Conservation (phyloP, 1,140 invertebrate species). For the Arion vulgaris region DNA sequence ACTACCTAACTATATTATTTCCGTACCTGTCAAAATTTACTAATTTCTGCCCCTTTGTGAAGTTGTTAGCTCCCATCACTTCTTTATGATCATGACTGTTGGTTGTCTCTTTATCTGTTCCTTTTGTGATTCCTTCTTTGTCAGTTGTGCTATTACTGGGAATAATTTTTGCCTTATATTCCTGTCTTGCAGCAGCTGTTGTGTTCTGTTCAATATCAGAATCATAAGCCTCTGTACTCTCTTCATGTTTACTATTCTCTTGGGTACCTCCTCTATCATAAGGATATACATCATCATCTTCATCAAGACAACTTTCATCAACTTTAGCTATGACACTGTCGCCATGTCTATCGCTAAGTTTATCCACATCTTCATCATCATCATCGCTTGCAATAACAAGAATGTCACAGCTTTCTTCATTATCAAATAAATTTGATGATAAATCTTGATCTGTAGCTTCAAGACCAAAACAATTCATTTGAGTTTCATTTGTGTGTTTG, state of each 20-base stretch:
- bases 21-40: neutral
- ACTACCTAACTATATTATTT: too few relatives aligned
- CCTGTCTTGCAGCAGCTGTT: neutral
- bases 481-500: neutral
- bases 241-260: neutral
- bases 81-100: neutral
- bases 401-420: neutral
- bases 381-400: neutral
- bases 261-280: neutral
- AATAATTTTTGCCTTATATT: neutral
- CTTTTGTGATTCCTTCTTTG: neutral
- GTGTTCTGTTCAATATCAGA: neutral
- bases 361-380: neutral
- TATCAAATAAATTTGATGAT: neutral
- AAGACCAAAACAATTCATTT: neutral
- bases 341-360: neutral
- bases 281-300: too few relatives aligned
- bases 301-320: slow-evolving; percentile 5
- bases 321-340: neutral
- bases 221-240: neutral
- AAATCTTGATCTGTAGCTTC: neutral
- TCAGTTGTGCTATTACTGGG: neutral
- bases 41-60: neutral
- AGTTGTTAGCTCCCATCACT: neutral
- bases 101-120: neutral